These are phyloP conservation scores for Eulithis prunata DNA, from an alignment of 2,888 invertebrate genomes.

Conservation along the genomic window DNA sequence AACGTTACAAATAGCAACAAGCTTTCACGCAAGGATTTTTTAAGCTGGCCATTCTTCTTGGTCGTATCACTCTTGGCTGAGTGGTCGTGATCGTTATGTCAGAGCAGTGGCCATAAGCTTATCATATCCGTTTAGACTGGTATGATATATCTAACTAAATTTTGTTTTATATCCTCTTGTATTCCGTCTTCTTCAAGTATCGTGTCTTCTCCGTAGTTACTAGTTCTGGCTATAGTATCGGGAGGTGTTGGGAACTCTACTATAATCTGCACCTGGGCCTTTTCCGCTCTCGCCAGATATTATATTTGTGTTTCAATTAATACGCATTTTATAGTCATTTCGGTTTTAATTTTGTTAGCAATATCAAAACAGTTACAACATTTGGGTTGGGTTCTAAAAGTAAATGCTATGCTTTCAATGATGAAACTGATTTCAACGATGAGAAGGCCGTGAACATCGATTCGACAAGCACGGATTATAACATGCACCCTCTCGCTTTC, in stretches of 20 bases:
- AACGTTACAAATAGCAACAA: neutral
- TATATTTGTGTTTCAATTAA: too few species aligned
- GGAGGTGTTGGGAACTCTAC: conserved; percentile 76
- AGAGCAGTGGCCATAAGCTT: too few species aligned
- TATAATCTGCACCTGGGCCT: conserved; percentile 68
- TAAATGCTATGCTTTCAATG: conserved; percentile 8
- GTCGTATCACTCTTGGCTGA: too few species aligned
- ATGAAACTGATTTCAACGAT: conserved; percentile 31
- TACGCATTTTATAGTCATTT: too few species aligned
- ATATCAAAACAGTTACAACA: neutral
- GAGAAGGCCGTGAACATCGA: conserved; percentile 57
- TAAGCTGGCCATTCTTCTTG: too few species aligned
- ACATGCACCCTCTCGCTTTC: conserved; percentile 56
- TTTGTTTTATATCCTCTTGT: conserved; percentile 49
- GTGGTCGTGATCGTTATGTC: too few species aligned
- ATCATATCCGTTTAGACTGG: conserved; percentile 50
- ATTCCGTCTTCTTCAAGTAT: conserved; percentile 42
- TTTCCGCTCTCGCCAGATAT: conserved; percentile 61
- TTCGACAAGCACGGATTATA: conserved; percentile 54
- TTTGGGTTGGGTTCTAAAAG: conserved; percentile 7
- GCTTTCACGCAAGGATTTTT: neutral
- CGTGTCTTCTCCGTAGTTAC: conserved; percentile 52
- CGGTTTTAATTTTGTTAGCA: too few species aligned
- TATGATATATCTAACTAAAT: conserved; percentile 46
- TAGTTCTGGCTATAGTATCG: conserved; percentile 57